These are phyloP conservation scores for Halyomorpha halys DNA, from an alignment of 1,140 invertebrate species.

Conservation along the genomic window DNA sequence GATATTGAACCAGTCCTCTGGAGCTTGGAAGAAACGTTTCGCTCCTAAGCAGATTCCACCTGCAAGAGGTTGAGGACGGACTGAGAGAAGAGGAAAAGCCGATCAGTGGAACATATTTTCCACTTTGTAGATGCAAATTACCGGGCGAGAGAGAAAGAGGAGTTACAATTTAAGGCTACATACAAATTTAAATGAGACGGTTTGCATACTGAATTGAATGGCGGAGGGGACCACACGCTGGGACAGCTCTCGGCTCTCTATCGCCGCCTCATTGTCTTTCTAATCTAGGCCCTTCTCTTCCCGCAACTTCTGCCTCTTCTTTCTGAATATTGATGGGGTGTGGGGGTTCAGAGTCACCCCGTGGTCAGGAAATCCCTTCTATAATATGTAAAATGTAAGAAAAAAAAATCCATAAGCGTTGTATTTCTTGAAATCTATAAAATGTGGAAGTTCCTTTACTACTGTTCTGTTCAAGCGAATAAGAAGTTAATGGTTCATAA, in stretches of 20 bases:
- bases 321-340: not conserved
- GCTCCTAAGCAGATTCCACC: no score
- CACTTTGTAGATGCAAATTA: constrained; percentile 16
- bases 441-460: no score
- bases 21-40: no score
- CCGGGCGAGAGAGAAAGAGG: not conserved
- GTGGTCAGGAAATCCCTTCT: no score
- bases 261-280: constrained; percentile 12
- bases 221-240: constrained; percentile 20
- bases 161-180: constrained; percentile 23
- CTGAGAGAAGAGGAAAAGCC: not conserved
- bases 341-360: no score
- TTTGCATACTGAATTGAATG: constrained; percentile 25
- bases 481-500: no score
- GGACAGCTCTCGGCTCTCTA: constrained; percentile 6
- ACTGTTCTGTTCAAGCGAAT: no score
- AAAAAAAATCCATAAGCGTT: no score
- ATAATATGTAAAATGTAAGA: no score
- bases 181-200: constrained; percentile 25
- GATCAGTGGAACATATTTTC: constrained; percentile 14
- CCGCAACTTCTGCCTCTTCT: not conserved
- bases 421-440: no score
- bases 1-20: no score
- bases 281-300: constrained; percentile 3
- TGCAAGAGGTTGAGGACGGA: not conserved